These are phyloP conservation scores for Conopomorpha cramerella DNA, from an alignment of 1,140 invertebrate species.

Conservation along the genomic window DNA sequence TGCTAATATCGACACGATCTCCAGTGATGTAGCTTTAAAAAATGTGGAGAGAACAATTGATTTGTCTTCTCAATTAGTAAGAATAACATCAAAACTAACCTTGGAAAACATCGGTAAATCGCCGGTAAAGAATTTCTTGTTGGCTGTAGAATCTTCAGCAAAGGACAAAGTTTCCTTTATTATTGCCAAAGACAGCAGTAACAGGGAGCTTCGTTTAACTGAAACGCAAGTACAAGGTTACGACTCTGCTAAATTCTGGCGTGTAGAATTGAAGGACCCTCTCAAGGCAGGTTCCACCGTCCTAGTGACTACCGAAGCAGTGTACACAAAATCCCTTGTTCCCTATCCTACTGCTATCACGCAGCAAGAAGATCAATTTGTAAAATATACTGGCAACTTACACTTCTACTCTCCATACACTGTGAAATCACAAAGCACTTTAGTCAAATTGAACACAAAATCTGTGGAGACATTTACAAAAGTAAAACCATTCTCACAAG, in stretches of 20 bases:
- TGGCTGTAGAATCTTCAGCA: constrained; percentile 69
- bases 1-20: constrained; percentile 35
- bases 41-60: constrained; percentile 88
- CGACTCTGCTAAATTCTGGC: constrained; percentile 62
- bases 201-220: constrained; percentile 65
- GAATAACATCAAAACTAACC: constrained; percentile 77
- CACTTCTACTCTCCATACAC: constrained; percentile 85
- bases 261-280: constrained; percentile 66
- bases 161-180: constrained; percentile 75
- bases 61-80: constrained; percentile 85
- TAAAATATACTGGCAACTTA: constrained; percentile 83
- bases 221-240: constrained; percentile 59
- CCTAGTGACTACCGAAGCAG: constrained; percentile 72
- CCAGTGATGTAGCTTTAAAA: constrained; percentile 69
- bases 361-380: constrained; percentile 93
- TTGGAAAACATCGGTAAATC: constrained; percentile 81
- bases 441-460: constrained; percentile 74
- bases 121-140: constrained; percentile 70
- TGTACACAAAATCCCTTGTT: constrained; percentile 74
- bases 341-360: constrained; percentile 87
- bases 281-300: constrained; percentile 64
- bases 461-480: constrained; percentile 88
- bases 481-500: constrained; percentile 79
- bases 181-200: constrained; percentile 68
- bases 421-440: constrained; percentile 80